Conservation (phyloP, 2,113 vertebrate genomes). For the Phoxinus phoxinus region DNA sequence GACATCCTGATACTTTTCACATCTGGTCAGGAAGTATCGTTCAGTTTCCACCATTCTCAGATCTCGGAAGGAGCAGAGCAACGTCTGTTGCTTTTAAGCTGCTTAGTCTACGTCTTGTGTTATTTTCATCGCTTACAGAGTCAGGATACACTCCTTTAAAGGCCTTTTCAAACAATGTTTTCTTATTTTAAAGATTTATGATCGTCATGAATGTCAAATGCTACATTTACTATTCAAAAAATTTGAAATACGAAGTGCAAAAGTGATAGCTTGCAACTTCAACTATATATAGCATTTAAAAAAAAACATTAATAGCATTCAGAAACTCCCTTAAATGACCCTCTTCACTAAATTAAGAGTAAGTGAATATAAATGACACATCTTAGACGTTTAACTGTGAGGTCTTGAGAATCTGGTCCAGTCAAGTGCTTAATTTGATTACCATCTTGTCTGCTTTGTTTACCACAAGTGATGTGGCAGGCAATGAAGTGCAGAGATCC, state of each 20-base stretch:
- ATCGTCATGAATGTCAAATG: background rate
- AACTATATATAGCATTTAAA: background rate
- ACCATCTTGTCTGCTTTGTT: slow-evolving; percentile 31
- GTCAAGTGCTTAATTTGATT: slow-evolving; percentile 18
- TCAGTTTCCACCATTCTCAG: slow-evolving; percentile 19
- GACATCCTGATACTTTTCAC: slow-evolving; percentile 53
- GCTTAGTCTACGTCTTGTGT: background rate
- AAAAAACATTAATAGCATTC: background rate
- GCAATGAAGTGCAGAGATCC: slow-evolving; percentile 24
- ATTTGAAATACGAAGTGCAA: background rate
- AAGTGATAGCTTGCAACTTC: background rate
- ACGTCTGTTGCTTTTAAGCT: background rate
- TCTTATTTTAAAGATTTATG: background rate
- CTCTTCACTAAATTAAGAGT: background rate
- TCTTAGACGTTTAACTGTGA: background rate
- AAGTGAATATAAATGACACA: background rate
- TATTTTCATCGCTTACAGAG: background rate
- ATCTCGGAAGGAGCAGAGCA: slow-evolving; percentile 7
- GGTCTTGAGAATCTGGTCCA: background rate
- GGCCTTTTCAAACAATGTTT: background rate
- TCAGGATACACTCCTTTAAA: background rate
- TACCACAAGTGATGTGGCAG: slow-evolving; percentile 19
- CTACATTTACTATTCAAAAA: background rate
- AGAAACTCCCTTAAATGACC: background rate
- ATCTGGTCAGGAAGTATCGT: slow-evolving; percentile 49